Evolutionary conservation across 1,140 invertebrate genomes (phyloP).

Genomic region (Drosophila tsacasi): DNA sequence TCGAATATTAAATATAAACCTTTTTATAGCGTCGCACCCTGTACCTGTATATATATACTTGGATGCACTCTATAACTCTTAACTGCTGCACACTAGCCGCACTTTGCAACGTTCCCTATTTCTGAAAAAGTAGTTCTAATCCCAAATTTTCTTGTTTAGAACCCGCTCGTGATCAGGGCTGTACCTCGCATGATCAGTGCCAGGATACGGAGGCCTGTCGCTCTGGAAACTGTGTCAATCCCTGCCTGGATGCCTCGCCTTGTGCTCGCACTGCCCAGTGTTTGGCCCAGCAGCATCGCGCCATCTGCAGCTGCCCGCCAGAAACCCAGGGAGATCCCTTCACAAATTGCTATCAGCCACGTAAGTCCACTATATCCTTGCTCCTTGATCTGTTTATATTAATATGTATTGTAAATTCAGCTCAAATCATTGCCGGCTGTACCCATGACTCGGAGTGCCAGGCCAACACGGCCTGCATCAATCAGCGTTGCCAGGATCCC

Average conservation of each 20-base stretch:
- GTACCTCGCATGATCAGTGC: constrained; percentile 90
- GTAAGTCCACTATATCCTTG: constrained; percentile 49
- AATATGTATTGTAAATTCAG: constrained; percentile 17
- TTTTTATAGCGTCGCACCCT: constrained; percentile 44
- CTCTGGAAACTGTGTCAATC: constrained; percentile 90
- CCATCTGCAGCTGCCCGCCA: constrained; percentile 91
- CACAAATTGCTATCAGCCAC: constrained; percentile 90
- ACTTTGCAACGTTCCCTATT: background rate
- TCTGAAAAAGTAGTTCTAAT: constrained; percentile 30
- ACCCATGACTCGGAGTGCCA: constrained; percentile 90
- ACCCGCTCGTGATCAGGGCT: constrained; percentile 87
- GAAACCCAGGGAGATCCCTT: constrained; percentile 93
- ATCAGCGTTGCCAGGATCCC: constrained; percentile 91
- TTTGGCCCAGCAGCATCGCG: constrained; percentile 90
- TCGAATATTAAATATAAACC: constrained; percentile 22
- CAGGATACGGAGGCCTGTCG: constrained; percentile 90
- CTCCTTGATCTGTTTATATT: background rate
- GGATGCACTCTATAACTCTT: constrained; percentile 77
- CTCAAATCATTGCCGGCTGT: constrained; percentile 88
- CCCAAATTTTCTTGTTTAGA: constrained; percentile 50
- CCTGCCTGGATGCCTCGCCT: constrained; percentile 90
- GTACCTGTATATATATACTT: constrained; percentile 60
- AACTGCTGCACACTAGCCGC: constrained; percentile 58
- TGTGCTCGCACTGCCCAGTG: constrained; percentile 94
- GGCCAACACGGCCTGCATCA: constrained; percentile 91